phyloP scores from a whole-genome alignment of 2,797 vertebrate genomes.

The Capromys pilorides region DNA sequence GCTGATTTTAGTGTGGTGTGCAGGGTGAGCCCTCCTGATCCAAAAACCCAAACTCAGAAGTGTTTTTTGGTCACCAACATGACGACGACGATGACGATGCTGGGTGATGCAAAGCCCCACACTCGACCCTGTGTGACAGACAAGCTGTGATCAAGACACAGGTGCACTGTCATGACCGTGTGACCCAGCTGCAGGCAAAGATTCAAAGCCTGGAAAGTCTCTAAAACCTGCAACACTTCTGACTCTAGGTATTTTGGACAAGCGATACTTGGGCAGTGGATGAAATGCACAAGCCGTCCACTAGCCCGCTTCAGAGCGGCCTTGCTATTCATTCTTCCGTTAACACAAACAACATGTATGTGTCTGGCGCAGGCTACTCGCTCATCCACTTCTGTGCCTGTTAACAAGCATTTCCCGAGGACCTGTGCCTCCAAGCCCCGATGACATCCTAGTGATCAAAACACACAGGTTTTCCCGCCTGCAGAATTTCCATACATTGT shows the following conservation, averaged over 20 bases:
- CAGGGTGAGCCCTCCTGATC: background rate
- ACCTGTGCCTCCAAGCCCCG: background rate
- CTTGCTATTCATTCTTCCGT: background rate
- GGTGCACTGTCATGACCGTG: background rate
- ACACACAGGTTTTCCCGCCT: background rate
- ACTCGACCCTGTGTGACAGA: background rate
- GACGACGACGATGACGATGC: background rate
- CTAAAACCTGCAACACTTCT: too few species aligned
- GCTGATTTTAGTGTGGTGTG: background rate
- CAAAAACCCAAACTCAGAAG: background rate
- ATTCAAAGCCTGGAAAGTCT: background rate
- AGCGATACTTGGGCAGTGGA: too few species aligned
- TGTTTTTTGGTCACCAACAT: background rate
- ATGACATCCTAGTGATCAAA: background rate
- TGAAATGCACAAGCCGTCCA: background rate
- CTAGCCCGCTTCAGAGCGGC: background rate
- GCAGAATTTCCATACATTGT: background rate
- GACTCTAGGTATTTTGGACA: background rate
- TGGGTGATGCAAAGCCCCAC: background rate
- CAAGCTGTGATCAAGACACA: too few species aligned
- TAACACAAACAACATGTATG: background rate
- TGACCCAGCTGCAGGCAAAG: background rate
- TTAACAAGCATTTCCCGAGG: background rate
- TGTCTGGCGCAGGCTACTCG: background rate
- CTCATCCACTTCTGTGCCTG: background rate